Evolutionary conservation across 1,140 invertebrate genomes (phyloP), one percentile per base, ranked within the genome.

Genomic region (Zaprionus ornatus): DNA sequence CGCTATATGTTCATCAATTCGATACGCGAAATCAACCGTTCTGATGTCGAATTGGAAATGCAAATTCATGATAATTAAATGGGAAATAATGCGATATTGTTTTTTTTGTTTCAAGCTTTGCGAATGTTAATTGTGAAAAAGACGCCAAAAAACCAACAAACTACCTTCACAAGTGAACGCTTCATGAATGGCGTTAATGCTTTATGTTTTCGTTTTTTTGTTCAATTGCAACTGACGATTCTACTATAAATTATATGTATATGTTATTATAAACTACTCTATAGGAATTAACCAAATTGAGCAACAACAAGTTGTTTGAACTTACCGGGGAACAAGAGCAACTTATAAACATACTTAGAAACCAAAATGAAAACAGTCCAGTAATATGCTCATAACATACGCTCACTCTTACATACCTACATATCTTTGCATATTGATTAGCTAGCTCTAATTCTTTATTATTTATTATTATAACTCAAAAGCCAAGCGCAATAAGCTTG

Each of bases 1-100:
- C 95, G 98, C 29, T 99, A 98, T 91, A 96, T 98, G 92, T 94
- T 98, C 37, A 96, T 99, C 10, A 99, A 99, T 91, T 97, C 97
- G 3, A 93, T 97, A 57, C 94, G 95, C 76, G 94, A 95, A 91
- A 94, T 97, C 75, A 95, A 95, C 84, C 90, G 95, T 12, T 94
- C 95, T 2, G 96, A 96, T 90, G 94, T 97, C 55, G 95, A 97
- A 82, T 92, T 97, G 56, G 96, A 97, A 92, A 93, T 96, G 82
- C 95, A 96, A 90, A 94, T 96, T 69, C 95, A 96, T 72, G 95
- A 96, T 50, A 82, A 92, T 67, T 91, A 88, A 54, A 48, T 17
- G 21, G 19, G 5, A n/a, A 50, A 27, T 17, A 19, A 15, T 45
- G 21, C 54, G 54, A 68, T 66, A 42, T 50, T 69, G 57, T 67